These are phyloP conservation scores for Chrysogorgia sp. DNA, from an alignment of 92 coral and sea anemone species.

Conservation along the genomic window DNA sequence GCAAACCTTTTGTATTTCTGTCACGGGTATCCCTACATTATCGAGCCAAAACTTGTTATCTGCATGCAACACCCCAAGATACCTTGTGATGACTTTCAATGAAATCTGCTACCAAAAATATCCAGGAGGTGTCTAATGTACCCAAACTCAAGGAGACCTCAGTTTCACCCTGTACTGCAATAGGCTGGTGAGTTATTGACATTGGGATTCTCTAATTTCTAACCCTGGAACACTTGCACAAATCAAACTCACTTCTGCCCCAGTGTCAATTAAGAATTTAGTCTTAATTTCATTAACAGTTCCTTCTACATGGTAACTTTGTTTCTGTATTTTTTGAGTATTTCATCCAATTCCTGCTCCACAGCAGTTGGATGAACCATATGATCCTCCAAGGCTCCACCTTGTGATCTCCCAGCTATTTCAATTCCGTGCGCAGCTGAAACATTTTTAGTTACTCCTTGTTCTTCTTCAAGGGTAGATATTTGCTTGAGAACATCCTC, in stretches of 20 bases:
- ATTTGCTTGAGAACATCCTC: too few relatives aligned
- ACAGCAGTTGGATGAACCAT: too few relatives aligned
- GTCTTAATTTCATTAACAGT: conserved; percentile 36
- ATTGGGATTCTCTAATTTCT: conserved; percentile 31
- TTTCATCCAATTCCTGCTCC: too few relatives aligned
- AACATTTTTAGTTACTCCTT: too few relatives aligned
- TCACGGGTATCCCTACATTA: conserved; percentile 44
- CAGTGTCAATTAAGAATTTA: conserved; percentile 44
- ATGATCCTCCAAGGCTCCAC: too few relatives aligned
- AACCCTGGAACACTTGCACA: conserved; percentile 44
- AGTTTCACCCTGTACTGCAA: conserved; percentile 51
- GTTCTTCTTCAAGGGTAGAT: too few relatives aligned
- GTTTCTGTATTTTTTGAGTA: conserved; percentile 6
- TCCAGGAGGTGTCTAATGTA: conserved; percentile 46
- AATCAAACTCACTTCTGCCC: conserved; percentile 54
- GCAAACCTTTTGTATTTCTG: conserved; percentile 38
- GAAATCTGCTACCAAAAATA: conserved; percentile 56
- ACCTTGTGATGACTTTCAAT: conserved; percentile 58
- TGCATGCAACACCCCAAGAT: conserved; percentile 50
- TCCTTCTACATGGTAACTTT: conserved; percentile 46
- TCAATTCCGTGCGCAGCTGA: too few relatives aligned
- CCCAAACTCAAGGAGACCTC: conserved; percentile 42
- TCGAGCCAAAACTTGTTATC: conserved; percentile 55
- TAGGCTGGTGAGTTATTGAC: conserved; percentile 50
- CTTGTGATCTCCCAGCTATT: too few relatives aligned